Evolutionary conservation across 2,797 vertebrate genomes (phyloP).

Genomic region (Galagoides demidoff): DNA sequence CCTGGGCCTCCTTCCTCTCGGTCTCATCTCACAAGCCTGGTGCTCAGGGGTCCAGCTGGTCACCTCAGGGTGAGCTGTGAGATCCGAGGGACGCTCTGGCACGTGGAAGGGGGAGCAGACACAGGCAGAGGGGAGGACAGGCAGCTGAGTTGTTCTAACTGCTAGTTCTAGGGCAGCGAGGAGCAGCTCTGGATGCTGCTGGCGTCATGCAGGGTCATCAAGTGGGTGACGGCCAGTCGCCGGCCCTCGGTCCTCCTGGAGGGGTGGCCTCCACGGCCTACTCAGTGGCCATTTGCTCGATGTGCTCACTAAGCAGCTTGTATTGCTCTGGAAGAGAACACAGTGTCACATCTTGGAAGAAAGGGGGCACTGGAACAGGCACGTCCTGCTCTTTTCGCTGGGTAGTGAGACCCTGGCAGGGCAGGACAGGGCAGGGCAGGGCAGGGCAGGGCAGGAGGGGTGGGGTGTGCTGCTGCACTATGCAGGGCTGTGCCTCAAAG

Average conservation of each 20-base stretch:
- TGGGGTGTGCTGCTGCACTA: neutral
- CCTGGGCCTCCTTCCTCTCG: neutral
- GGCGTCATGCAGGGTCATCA: slow-evolving; percentile 85
- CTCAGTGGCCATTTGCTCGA: slow-evolving; percentile 95
- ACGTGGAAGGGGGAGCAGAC: neutral
- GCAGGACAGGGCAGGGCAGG: no score
- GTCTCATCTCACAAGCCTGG: neutral
- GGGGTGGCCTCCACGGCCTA: slow-evolving; percentile 67
- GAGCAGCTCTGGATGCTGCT: slow-evolving; percentile 67
- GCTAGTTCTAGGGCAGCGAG: slow-evolving; percentile 77
- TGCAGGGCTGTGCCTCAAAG: neutral
- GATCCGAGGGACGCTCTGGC: slow-evolving; percentile 52
- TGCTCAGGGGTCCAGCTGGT: neutral
- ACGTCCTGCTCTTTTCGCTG: fast-evolving
- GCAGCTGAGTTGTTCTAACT: slow-evolving; percentile 18
- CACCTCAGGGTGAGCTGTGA: neutral
- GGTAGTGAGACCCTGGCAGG: neutral
- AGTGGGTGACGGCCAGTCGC: slow-evolving; percentile 72
- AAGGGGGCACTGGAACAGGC: fast-evolving
- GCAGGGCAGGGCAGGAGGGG: no score
- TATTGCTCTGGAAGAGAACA: slow-evolving; percentile 92
- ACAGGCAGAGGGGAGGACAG: slow-evolving; percentile 14
- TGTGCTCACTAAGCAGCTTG: slow-evolving; percentile 97
- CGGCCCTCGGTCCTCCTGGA: neutral
- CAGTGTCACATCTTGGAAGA: fast-evolving